Percentiles rank a stretch among this genome's conserved stretches.
Evolutionary conservation across 2,888 invertebrate genomes (phyloP).

Genomic region (Melipona bicolor): DNA sequence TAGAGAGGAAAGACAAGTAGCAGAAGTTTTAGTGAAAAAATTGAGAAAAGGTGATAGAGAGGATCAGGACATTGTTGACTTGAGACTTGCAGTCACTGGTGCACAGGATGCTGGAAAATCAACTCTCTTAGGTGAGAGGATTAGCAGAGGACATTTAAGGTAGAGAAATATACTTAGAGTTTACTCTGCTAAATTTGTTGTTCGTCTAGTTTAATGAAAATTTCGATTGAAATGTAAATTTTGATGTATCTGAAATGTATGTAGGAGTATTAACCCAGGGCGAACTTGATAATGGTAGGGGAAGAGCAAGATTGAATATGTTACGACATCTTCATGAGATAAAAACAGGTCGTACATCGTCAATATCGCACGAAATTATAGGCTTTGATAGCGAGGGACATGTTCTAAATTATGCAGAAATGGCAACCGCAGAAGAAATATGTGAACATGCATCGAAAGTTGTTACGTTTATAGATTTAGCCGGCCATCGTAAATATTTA

Average conservation of each 20-base stretch:
- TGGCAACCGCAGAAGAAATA: slow-evolving; percentile 96
- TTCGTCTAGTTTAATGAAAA: slow-evolving; percentile 8
- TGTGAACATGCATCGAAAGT: slow-evolving; percentile 96
- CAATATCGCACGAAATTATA: slow-evolving; percentile 97
- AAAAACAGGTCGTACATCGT: slow-evolving; percentile 96
- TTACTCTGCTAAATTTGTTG: slow-evolving; percentile 57
- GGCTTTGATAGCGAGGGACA: slow-evolving; percentile 95
- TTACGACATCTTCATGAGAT: slow-evolving; percentile 98
- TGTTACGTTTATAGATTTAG: slow-evolving; percentile 97
- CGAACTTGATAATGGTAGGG: slow-evolving; percentile 97
- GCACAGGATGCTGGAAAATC: slow-evolving; percentile 99
- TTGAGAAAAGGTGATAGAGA: slow-evolving; percentile 86
- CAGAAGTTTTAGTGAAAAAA: slow-evolving; percentile 95
- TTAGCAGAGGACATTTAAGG: slow-evolving; percentile 75
- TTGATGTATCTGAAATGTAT: slow-evolving; percentile 20
- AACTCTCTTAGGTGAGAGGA: slow-evolving; percentile 88
- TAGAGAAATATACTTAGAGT: slow-evolving; percentile 71
- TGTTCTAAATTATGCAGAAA: slow-evolving; percentile 94
- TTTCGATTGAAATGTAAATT: background rate
- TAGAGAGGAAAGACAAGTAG: slow-evolving; percentile 86
- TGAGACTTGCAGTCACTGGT: slow-evolving; percentile 96
- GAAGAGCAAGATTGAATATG: slow-evolving; percentile 97
- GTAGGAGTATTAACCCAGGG: slow-evolving; percentile 97
- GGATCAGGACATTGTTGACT: slow-evolving; percentile 93
- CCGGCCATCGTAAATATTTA: slow-evolving; percentile 98